Base-by-base conservation (phyloP, 1,140 invertebrate species). In the Drosophila mauritiana region DNA sequence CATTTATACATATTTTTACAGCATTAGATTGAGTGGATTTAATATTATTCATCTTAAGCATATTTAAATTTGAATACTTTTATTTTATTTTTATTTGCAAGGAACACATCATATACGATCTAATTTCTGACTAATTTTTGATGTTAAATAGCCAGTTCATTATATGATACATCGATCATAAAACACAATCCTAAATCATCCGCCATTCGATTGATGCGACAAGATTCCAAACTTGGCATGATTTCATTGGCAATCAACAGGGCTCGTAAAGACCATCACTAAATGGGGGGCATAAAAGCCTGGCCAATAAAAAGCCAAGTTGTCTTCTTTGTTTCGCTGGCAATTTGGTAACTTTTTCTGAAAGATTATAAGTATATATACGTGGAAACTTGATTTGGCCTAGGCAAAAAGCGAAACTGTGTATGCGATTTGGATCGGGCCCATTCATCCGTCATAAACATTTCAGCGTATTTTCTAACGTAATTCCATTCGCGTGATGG, bases 331-430 rank as follows among this genome's bases (percentile, higher is more conserved):
- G 39, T 80, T 58, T 46, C 55, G 37, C 52, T 63, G 49, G 64
- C 80, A 63, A 78, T 78, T 78, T 78, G 42, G 58, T 73, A 73
- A 81, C 49, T 73, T 73, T 67, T 48, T 59, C 65, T 56, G 13
- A 57, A 48, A 57, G 67, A 57, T 72, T 70, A 72, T 56, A 72
- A 49, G 82, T 80, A 80, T 78, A 63, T 78, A 65, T 64, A 68
- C 54, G 69, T 27, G 49, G 62, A 88, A 88, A 86, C 82, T 86
- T 83, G 82, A 86, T 84, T 84, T 80, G 64, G 76, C 59, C 37
- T 59, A 40, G 69, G 45, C 27, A 42, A 73, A 73, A 52, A 31
- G 17, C 54, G 15, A 52, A 34, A 52, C 15, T 52, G 27, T 36
- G n/a, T 48, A 34, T 67, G 69, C 39, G 78, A 67, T 58, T 70